Percentiles rank a stretch among this genome's conserved stretches.
Evolutionary conservation across 2,797 vertebrate genomes (phyloP).

Genomic region (Gymnothorax reevesii): DNA sequence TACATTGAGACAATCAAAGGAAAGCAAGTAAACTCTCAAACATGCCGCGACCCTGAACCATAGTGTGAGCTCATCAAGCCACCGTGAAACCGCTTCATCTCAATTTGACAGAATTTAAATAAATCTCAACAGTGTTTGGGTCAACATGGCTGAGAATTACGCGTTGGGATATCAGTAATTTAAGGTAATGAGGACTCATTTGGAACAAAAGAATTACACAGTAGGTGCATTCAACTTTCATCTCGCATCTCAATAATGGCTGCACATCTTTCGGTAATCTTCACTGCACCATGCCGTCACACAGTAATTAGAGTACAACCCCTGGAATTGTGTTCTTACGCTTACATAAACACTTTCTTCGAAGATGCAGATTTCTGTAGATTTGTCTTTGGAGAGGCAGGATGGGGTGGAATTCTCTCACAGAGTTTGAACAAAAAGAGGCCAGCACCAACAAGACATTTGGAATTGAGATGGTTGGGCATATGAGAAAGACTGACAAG

Average conservation of each 20-base stretch:
- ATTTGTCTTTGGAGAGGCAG: not conserved
- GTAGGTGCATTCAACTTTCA: not conserved
- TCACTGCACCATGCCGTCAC: conserved; percentile 21
- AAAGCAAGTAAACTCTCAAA: not conserved
- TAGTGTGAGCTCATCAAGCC: not conserved
- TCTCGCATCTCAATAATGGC: conserved; percentile 21
- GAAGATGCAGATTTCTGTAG: not conserved
- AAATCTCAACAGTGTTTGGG: not conserved
- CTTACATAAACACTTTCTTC: conserved; percentile 3
- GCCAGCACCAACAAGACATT: not conserved
- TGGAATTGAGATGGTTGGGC: not conserved
- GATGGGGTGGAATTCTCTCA: not conserved
- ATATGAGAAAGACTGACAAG: not conserved
- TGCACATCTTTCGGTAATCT: conserved; percentile 13
- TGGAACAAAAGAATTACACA: not conserved
- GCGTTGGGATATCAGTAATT: not conserved
- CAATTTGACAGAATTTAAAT: not conserved
- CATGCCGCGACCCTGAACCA: not conserved
- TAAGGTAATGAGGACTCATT: not conserved
- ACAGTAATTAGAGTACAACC: not conserved
- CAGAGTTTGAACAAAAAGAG: not conserved
- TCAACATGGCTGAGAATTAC: not conserved
- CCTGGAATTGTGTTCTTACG: not conserved
- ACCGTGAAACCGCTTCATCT: not conserved
- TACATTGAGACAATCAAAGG: not conserved